These are phyloP conservation scores for Sturnus vulgaris DNA, from an alignment of 2,113 vertebrate species.

Conservation along the genomic window DNA sequence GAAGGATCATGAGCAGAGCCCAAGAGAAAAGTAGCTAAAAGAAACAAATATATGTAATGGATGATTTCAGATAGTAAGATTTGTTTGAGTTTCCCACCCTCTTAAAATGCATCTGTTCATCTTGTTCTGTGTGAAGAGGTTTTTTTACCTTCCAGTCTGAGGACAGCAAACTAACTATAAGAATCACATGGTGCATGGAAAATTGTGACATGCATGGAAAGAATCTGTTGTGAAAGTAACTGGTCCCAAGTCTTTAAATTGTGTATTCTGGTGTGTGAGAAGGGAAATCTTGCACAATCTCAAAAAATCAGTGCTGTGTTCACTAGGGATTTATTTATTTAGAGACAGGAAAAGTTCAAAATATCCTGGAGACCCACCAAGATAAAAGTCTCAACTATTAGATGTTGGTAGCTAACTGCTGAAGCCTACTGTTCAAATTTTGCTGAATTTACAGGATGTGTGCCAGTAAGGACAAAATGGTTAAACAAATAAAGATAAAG, in stretches of 20 bases:
- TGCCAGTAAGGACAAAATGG: background rate
- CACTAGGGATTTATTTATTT: background rate
- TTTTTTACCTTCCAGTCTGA: background rate
- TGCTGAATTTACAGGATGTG: background rate
- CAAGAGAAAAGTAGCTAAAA: background rate
- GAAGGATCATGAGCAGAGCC: background rate
- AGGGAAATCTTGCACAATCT: background rate
- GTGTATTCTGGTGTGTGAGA: background rate
- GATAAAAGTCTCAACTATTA: background rate
- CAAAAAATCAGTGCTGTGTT: background rate
- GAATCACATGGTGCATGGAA: background rate
- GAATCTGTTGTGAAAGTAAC: background rate
- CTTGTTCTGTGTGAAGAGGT: background rate
- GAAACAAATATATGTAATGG: background rate
- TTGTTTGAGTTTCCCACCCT: background rate
- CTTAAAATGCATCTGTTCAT: background rate
- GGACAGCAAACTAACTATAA: background rate
- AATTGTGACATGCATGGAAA: background rate
- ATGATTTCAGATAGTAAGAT: background rate
- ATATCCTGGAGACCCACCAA: background rate
- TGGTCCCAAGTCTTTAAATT: background rate
- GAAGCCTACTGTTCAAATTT: background rate
- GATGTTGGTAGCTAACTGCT: background rate
- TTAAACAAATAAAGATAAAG: slow-evolving; percentile 62
- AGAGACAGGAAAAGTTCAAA: background rate